Conservation (phyloP, 30 jellyfish, hydroid and myxozoan species). For the Aurelia aurita complex sp. Pacific region DNA sequence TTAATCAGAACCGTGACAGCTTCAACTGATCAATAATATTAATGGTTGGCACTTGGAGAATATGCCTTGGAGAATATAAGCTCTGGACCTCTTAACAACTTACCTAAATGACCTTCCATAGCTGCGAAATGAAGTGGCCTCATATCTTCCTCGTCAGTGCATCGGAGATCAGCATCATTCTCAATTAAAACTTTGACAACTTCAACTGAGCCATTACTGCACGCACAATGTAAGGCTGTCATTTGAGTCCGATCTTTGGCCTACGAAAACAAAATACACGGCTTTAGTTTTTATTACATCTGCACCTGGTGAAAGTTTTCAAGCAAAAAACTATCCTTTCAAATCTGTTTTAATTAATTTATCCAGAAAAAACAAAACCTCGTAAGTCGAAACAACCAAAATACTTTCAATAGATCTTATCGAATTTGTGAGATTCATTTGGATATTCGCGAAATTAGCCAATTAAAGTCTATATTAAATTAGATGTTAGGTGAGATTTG, state of each 20-base stretch:
- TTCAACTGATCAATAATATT: conserved; percentile 65
- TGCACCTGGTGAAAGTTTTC: background rate
- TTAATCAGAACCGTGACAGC: conserved; percentile 60
- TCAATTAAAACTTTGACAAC: conserved; percentile 67
- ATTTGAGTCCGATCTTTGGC: conserved; percentile 89
- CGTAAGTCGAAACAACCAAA: no score
- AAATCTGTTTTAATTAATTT: no score
- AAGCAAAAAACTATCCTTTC: background rate
- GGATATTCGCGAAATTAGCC: no score
- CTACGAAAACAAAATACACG: conserved; percentile 21
- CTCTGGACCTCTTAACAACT: no score
- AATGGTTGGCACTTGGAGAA: no score
- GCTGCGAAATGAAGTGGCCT: conserved; percentile 98
- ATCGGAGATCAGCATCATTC: conserved; percentile 78
- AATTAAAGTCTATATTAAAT: no score
- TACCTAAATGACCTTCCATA: conserved; percentile 98
- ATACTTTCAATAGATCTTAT: no score
- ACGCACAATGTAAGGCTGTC: conserved; percentile 97
- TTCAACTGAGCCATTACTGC: conserved; percentile 79
- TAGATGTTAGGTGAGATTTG: no score
- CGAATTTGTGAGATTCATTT: no score
- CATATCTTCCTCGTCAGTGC: conserved; percentile 95
- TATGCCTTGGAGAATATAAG: no score
- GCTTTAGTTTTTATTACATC: background rate
- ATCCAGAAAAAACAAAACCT: no score